Evolutionary conservation across 2,888 invertebrate species (phyloP), one percentile per base, ranked within the genome.

Genomic region (Agrilus cyanescens): DNA sequence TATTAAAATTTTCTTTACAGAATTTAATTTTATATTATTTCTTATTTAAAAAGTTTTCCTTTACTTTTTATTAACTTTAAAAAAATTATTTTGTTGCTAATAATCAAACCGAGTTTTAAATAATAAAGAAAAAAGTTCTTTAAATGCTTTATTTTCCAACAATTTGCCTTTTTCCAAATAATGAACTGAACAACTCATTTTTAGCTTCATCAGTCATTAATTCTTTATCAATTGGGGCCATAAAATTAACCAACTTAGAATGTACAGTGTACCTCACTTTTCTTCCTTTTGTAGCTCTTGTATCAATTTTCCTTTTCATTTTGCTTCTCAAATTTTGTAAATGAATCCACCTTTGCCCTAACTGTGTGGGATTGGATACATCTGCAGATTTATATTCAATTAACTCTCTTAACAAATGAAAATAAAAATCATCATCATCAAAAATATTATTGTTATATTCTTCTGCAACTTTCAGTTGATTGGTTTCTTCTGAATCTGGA

Each of bases 351-450:
- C 94, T 91, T 50, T 86, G 78, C 59, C 88, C 85, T 34, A 94
- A 72, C 54, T 88, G 86, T 7, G 85, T 74, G 1, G 91, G 88
- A 68, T 90, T 91, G 1, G 82, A 82, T 8, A 86, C 75, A 56
- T 83, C 82, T 3, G 82, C 78, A 0, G 90, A 83, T 66, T 94
- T 94, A 50, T 83, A 82, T 62, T 96, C 93, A 49, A 97, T 94
- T 32, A 97, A 69, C 63, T 96, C 94, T 48, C 90, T 72, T 34
- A 97, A 68, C 41, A 95, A 71, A 57, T 93, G 89, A 65, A 95
- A 94, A 66, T 97, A 97, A 64, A 97, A 97, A 62, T 97, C 97
- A 56, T 86, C 87, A 60, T 97, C 97, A 63, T 97, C 95, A 68
- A 90, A 97, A 56, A 96, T 86, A 68, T 96, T 87, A 0, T 72